Evolutionary conservation across 2,797 vertebrate genomes (phyloP).

Genomic region (Platalea minor): DNA sequence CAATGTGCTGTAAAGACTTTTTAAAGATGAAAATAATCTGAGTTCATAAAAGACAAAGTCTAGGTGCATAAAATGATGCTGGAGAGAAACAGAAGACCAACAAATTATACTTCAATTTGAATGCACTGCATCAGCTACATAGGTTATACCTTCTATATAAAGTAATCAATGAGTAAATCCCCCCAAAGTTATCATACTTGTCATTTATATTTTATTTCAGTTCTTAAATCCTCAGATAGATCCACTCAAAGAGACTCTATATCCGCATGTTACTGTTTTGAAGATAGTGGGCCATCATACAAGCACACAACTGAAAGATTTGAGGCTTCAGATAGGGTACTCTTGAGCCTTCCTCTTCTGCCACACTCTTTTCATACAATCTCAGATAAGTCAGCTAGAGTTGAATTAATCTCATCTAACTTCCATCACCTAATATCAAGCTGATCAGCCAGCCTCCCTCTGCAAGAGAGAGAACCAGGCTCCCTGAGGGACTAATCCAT

Average conservation of each 20-base stretch:
- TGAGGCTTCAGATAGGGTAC: background rate
- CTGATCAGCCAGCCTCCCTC: background rate
- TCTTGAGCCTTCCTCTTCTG: background rate
- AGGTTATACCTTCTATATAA: background rate
- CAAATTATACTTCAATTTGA: background rate
- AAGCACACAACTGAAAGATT: background rate
- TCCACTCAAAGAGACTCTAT: background rate
- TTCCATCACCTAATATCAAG: background rate
- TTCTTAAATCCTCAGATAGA: background rate
- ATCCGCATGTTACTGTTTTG: background rate
- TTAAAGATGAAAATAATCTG: background rate
- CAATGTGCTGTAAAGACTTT: background rate
- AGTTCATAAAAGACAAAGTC: background rate
- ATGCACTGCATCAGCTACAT: fast-evolving
- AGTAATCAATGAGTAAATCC: background rate
- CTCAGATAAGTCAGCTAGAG: background rate
- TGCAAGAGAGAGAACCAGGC: background rate
- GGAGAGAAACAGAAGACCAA: background rate
- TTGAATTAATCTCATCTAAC: background rate
- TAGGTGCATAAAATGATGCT: background rate
- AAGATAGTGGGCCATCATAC: background rate
- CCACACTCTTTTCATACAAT: background rate
- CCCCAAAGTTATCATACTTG: background rate
- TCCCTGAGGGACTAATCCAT: background rate
- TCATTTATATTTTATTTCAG: background rate